Percentiles rank a stretch among this genome's conserved stretches.
These are phyloP conservation scores for Noctilio leporinus DNA, from an alignment of 2,113 vertebrate genomes.

Conservation along the genomic window DNA sequence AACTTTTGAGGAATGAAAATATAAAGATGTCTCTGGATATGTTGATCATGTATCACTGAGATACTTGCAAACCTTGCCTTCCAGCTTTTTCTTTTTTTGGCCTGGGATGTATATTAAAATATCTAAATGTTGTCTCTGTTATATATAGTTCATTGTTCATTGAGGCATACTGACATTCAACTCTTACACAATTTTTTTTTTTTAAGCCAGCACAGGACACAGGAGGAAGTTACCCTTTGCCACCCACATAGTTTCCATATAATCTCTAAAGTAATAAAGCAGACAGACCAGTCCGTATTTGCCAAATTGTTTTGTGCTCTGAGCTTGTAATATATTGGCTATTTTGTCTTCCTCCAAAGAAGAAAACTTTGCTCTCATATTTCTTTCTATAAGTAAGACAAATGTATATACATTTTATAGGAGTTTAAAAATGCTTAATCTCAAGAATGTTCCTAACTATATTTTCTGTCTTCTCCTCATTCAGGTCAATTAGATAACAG, in stretches of 20 bases:
- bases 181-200: background rate
- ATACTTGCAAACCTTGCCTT: background rate
- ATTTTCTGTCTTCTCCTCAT: background rate
- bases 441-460: background rate
- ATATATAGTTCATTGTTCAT: background rate
- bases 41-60: background rate
- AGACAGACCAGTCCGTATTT: constrained; percentile 48
- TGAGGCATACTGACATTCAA: background rate
- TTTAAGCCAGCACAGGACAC: background rate
- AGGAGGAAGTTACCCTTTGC: constrained; percentile 35
- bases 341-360: background rate
- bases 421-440: constrained; percentile 8
- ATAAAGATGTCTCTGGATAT: background rate
- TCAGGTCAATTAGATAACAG: background rate
- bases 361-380: constrained; percentile 48
- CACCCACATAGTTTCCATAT: constrained; percentile 4
- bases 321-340: constrained; percentile 53
- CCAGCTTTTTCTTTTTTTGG: background rate
- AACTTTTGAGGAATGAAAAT: background rate
- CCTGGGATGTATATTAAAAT: background rate
- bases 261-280: constrained; percentile 64
- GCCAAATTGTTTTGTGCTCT: constrained; percentile 62
- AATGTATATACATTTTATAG: background rate
- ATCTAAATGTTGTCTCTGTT: accelerated
- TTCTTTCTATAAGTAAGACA: constrained; percentile 30